These are phyloP conservation scores for Silurus asotus DNA, from an alignment of 2,113 vertebrate species.

Conservation along the genomic window DNA sequence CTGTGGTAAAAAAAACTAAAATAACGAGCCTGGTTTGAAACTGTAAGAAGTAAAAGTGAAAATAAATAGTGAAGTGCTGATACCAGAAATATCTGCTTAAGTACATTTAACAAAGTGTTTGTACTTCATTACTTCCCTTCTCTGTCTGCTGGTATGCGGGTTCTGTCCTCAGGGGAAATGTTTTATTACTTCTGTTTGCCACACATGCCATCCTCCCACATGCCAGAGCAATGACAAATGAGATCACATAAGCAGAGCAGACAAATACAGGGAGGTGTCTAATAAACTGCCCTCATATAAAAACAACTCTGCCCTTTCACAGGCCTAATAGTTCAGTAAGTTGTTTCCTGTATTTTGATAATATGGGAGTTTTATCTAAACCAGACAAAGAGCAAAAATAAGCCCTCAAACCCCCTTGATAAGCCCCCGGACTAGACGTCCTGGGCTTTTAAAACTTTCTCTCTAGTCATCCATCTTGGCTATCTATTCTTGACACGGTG, in stretches of 20 bases:
- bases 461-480: constrained; percentile 44
- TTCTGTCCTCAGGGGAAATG: neutral
- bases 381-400: constrained; percentile 58
- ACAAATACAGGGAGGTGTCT: constrained; percentile 50
- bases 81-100: too few species aligned
- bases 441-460: constrained; percentile 57
- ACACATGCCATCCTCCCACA: constrained; percentile 9
- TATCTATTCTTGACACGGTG: constrained; percentile 45
- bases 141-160: neutral
- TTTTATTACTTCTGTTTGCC: constrained; percentile 32
- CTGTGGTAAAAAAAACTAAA: too few species aligned
- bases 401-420: constrained; percentile 56
- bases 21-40: too few species aligned
- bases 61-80: too few species aligned
- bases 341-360: constrained; percentile 72
- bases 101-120: too few species aligned
- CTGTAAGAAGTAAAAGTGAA: too few species aligned
- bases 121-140: too few species aligned
- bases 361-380: constrained; percentile 68
- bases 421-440: constrained; percentile 63
- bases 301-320: constrained; percentile 59
- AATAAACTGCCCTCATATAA: constrained; percentile 55
- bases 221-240: constrained; percentile 42
- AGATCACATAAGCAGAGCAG: constrained; percentile 40
- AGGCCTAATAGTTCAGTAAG: constrained; percentile 61